Conservation (phyloP, 2,888 invertebrate species). For the Agrochola macilenta region DNA sequence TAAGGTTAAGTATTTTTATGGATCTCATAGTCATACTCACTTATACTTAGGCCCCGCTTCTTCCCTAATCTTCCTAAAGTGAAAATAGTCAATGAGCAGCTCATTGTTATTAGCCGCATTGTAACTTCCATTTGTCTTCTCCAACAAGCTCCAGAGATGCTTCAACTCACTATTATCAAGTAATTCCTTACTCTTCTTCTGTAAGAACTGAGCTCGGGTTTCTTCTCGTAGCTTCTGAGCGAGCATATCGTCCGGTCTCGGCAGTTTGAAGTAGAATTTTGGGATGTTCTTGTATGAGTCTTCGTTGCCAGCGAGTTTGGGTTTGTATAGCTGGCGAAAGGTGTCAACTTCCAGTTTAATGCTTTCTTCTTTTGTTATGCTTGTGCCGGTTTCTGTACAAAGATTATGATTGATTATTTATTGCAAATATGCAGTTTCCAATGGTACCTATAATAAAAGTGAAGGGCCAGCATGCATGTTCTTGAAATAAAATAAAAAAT, state of each 20-base stretch:
- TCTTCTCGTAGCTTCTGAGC: constrained; percentile 96
- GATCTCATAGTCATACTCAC: constrained; percentile 74
- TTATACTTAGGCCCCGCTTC: constrained; percentile 94
- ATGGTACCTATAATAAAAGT: not conserved
- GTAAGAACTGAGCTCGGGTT: constrained; percentile 96
- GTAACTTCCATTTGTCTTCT: constrained; percentile 95
- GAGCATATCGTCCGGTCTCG: constrained; percentile 94
- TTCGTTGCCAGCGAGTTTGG: constrained; percentile 84
- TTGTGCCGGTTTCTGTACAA: constrained; percentile 80
- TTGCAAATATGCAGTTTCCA: not conserved
- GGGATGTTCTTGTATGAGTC: constrained; percentile 92
- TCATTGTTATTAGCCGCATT: constrained; percentile 92
- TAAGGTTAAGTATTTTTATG: too few species aligned
- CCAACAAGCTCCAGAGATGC: constrained; percentile 95
- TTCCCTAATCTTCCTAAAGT: constrained; percentile 95
- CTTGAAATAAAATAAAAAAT: not conserved
- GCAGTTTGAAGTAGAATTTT: constrained; percentile 94
- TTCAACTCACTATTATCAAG: constrained; percentile 97
- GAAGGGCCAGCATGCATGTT: too few species aligned
- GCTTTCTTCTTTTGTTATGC: constrained; percentile 85
- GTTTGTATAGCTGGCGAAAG: constrained; percentile 90
- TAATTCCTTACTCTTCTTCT: constrained; percentile 95
- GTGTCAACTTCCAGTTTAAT: constrained; percentile 88
- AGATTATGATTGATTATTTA: too few species aligned
- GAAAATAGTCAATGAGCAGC: constrained; percentile 95